Evolutionary conservation across 2,113 vertebrate genomes (phyloP).

Genomic region (Chascanopsetta lugubris): DNA sequence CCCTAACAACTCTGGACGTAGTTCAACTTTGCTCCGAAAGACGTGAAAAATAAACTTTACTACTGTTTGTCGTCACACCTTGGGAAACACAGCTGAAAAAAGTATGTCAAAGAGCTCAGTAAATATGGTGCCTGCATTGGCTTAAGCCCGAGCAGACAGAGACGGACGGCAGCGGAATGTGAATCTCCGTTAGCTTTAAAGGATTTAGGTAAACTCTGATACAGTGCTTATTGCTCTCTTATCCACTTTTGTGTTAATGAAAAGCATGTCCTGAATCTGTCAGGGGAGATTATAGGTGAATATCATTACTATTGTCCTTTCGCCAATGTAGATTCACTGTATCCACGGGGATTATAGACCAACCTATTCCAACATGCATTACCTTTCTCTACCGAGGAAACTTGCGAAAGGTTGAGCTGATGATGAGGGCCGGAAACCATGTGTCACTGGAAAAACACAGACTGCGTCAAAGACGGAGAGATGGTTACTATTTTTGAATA

Average conservation of each 20-base stretch:
- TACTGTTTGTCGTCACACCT: constrained; percentile 27
- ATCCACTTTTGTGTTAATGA: constrained; percentile 93
- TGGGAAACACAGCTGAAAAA: constrained; percentile 51
- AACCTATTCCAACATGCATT: constrained; percentile 67
- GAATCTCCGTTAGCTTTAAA: constrained; percentile 84
- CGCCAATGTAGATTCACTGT: constrained; percentile 85
- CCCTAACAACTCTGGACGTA: constrained; percentile 14
- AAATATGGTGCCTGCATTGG: constrained; percentile 69
- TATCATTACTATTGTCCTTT: constrained; percentile 93
- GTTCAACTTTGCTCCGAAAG: constrained; percentile 31
- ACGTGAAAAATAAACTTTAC: constrained; percentile 49
- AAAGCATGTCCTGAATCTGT: constrained; percentile 96
- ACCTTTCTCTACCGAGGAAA: constrained; percentile 61
- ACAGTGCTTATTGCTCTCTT: constrained; percentile 90
- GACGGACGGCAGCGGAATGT: constrained; percentile 67
- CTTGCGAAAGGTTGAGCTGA: constrained; percentile 63
- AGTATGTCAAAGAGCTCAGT: constrained; percentile 59
- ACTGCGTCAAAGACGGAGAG: constrained; percentile 42
- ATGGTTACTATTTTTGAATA: constrained; percentile 33
- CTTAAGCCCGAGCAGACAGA: constrained; percentile 68
- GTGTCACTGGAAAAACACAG: constrained; percentile 55
- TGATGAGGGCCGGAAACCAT: constrained; percentile 68
- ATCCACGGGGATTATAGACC: constrained; percentile 78
- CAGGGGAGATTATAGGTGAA: constrained; percentile 90
- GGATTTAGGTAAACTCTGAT: constrained; percentile 90